These are phyloP conservation scores for Hypotaenidia philippensis DNA, from an alignment of 2,797 vertebrate species.

Conservation along the genomic window DNA sequence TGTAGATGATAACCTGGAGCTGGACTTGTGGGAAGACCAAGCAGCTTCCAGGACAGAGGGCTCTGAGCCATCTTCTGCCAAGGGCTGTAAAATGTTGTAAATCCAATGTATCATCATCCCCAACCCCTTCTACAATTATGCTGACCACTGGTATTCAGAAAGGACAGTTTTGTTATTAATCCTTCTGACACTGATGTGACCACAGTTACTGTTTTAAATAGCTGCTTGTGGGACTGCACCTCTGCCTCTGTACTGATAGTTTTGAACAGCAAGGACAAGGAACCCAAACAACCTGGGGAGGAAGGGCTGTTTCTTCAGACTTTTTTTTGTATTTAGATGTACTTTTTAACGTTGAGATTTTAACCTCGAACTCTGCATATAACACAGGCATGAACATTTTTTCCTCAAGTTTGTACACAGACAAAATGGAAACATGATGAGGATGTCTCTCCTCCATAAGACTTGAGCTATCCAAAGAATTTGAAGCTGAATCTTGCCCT, in stretches of 20 bases:
- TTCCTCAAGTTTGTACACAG: background rate
- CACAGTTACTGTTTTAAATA: background rate
- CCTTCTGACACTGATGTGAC: background rate
- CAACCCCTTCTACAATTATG: background rate
- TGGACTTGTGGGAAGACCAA: background rate
- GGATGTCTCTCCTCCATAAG: background rate
- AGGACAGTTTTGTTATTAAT: background rate
- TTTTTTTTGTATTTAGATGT: background rate
- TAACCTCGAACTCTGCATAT: background rate
- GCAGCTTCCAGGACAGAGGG: background rate
- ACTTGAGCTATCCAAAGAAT: background rate
- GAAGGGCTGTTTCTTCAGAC: background rate
- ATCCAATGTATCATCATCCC: rapidly evolving
- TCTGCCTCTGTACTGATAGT: background rate
- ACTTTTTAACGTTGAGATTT: background rate
- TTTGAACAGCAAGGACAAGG: background rate
- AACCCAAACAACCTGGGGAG: background rate
- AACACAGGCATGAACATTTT: background rate
- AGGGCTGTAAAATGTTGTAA: background rate
- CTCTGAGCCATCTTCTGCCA: rapidly evolving
- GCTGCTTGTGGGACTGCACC: background rate
- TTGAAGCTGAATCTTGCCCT: background rate
- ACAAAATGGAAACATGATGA: background rate
- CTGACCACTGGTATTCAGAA: background rate
- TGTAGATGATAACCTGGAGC: background rate